Evolutionary conservation across 2,113 vertebrate species (phyloP).

Genomic region (Hiodon alosoides): DNA sequence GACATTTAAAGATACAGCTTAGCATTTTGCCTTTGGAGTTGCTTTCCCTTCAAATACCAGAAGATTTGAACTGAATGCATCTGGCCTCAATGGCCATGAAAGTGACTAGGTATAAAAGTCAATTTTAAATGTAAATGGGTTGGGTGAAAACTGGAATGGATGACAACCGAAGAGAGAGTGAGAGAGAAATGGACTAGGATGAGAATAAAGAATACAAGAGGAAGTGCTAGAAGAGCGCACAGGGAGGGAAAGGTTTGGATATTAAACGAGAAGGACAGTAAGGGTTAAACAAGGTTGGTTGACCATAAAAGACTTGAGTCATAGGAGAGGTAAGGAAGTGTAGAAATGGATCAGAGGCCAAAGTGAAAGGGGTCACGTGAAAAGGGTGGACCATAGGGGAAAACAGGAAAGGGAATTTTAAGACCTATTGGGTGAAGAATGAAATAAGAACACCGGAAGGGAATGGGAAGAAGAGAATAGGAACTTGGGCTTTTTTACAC

Average conservation of each 20-base stretch:
- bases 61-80: not conserved
- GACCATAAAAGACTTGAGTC: too few relatives aligned
- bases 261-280: not conserved
- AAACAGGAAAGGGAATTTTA: not conserved
- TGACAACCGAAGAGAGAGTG: not conserved
- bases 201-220: too few relatives aligned
- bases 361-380: not conserved
- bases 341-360: not conserved
- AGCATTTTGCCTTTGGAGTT: too few relatives aligned
- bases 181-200: not conserved
- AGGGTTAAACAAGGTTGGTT: too few relatives aligned
- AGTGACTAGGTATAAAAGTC: too few relatives aligned
- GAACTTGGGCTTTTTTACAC: not conserved
- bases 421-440: not conserved
- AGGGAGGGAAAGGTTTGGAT: not conserved
- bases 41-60: too few relatives aligned
- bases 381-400: not conserved
- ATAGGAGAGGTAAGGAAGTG: not conserved
- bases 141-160: too few relatives aligned
- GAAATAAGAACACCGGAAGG: not conserved
- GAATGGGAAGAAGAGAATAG: conserved; percentile 13
- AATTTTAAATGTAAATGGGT: too few relatives aligned
- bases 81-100: too few relatives aligned
- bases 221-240: not conserved
- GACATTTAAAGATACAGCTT: not conserved